phyloP scores from a whole-genome alignment of 2,888 invertebrate genomes.

The Yponomeuta sedellus region DNA sequence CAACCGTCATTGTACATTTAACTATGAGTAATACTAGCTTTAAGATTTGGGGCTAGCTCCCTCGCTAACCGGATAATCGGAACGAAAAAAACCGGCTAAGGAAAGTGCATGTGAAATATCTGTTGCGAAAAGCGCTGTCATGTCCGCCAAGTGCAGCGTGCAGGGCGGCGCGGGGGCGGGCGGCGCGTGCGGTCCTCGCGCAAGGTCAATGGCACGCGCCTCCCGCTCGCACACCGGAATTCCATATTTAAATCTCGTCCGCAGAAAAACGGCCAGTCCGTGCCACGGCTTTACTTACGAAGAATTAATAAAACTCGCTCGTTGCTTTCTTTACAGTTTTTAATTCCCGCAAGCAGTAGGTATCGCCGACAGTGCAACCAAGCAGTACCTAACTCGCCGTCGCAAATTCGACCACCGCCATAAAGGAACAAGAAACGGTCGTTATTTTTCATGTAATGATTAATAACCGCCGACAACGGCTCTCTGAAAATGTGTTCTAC shows the following conservation, averaged over 20 bases:
- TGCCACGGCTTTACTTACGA: conserved; percentile 60
- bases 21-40: no score
- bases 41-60: no score
- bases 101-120: neutral
- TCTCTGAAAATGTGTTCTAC: conserved; percentile 12
- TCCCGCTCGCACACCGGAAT: conserved; percentile 76
- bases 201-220: conserved; percentile 75
- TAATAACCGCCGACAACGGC: conserved; percentile 3
- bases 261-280: conserved; percentile 75
- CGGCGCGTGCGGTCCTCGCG: conserved; percentile 49
- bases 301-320: conserved; percentile 73
- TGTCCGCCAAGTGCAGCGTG: conserved; percentile 17
- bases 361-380: conserved; percentile 55
- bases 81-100: neutral
- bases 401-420: conserved; percentile 31
- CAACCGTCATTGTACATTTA: no score
- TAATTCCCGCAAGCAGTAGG: conserved; percentile 42
- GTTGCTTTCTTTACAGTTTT: conserved; percentile 49
- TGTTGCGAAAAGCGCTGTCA: conserved; percentile 33
- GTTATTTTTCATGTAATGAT: conserved; percentile 36
- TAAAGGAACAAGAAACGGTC: conserved; percentile 41
- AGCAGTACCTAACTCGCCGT: conserved; percentile 47
- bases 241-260: conserved; percentile 77
- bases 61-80: no score
- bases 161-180: conserved; percentile 28